Evolutionary conservation across 2,113 vertebrate genomes (phyloP).

Genomic region (Dicrurus megarhynchus): DNA sequence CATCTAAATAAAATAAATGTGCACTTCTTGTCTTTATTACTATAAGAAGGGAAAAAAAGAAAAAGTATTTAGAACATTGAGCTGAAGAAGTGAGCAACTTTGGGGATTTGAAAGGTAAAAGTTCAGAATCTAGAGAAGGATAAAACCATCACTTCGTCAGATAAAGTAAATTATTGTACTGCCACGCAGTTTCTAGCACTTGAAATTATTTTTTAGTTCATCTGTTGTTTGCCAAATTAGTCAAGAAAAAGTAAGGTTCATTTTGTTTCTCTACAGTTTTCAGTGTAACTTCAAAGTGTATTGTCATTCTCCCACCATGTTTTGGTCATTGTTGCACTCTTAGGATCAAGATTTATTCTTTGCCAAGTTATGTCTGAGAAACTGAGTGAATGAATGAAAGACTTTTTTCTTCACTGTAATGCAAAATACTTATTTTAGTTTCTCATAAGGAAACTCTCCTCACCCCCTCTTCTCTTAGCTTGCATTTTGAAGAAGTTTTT

Average conservation of each 20-base stretch:
- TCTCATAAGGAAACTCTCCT: not conserved
- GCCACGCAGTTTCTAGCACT: not conserved
- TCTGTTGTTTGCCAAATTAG: not conserved
- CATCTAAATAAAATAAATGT: not conserved
- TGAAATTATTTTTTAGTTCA: not conserved
- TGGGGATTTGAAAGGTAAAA: not conserved
- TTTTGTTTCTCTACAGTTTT: not conserved
- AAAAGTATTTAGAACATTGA: not conserved
- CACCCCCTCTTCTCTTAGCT: not conserved
- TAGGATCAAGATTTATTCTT: not conserved
- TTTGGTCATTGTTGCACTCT: not conserved
- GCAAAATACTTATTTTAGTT: not conserved
- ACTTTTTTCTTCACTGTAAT: not conserved
- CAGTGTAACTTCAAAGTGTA: not conserved
- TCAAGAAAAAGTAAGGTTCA: not conserved
- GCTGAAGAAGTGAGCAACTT: not conserved
- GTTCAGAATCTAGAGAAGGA: not conserved
- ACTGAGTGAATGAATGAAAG: not conserved
- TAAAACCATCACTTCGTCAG: not conserved
- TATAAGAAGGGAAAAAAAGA: not conserved
- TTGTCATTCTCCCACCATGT: not conserved
- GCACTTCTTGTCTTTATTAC: not conserved
- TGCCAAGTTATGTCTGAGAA: not conserved
- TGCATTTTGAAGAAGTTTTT: not conserved
- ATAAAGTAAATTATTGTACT: not conserved